Evolutionary conservation across 2,888 invertebrate species (phyloP).

Genomic region (Drosophila ezoana): DNA sequence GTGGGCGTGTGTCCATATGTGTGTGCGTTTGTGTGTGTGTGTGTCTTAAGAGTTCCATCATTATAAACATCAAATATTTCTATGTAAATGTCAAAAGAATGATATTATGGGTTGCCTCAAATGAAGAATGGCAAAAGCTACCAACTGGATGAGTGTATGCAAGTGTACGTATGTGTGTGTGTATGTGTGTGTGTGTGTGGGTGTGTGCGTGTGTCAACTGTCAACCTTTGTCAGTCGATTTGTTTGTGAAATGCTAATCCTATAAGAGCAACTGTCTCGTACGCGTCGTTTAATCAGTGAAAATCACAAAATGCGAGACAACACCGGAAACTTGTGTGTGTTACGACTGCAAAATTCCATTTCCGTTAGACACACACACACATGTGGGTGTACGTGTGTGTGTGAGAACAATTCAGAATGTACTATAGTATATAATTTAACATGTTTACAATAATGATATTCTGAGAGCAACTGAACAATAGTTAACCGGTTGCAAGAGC

Average conservation of each 20-base stretch:
- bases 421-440: slow-evolving; percentile 1
- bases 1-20: neutral
- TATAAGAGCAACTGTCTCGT: slow-evolving; percentile 49
- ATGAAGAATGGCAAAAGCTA: slow-evolving; percentile 43
- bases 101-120: slow-evolving; percentile 23
- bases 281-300: slow-evolving; percentile 64
- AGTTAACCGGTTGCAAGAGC: neutral
- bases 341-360: slow-evolving; percentile 73
- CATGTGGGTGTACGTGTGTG: neutral
- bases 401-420: slow-evolving; percentile 10
- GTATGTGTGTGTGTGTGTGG: slow-evolving; percentile 13
- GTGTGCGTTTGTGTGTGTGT: neutral
- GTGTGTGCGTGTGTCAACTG: slow-evolving; percentile 58
- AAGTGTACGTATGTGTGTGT: slow-evolving; percentile 6
- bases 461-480: neutral
- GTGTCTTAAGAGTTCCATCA: slow-evolving; percentile 6
- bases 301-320: slow-evolving; percentile 51
- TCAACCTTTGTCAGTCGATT: slow-evolving; percentile 80
- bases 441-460: neutral
- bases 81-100: slow-evolving; percentile 54
- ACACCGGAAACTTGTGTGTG: slow-evolving; percentile 61
- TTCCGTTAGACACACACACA: slow-evolving; percentile 49
- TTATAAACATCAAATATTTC: slow-evolving; percentile 33
- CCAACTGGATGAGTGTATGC: slow-evolving; percentile 24
- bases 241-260: slow-evolving; percentile 75